Evolutionary conservation across 2,888 invertebrate species (phyloP), one percentile per base, ranked within the genome.

Genomic region (Steinernema carpocapsae): DNA sequence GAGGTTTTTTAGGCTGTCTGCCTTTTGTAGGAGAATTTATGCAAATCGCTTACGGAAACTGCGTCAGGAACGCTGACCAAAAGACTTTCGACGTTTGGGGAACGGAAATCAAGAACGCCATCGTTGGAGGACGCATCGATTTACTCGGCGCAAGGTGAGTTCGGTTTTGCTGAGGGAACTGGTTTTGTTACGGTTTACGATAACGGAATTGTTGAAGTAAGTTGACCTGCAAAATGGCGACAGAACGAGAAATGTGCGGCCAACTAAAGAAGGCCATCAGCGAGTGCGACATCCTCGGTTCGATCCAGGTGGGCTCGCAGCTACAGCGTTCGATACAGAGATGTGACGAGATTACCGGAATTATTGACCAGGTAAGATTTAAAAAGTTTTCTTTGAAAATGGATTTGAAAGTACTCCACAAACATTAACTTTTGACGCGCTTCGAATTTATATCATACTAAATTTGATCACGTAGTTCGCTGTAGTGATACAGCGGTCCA

Each of bases 1-100:
- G n/a, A n/a, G 17, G 37, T 17, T 29, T 73, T 77, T 24, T 70
- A 85, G 85, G 86, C 10, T 86, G 86, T 75, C 79, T 86, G 12
- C 86, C 86, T 10, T 87, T 86, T 76, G 77, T 86, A n/a, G 81
- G 82, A 3, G 86, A 86, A 71, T 84, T 86, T 76, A 86, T 86
- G 86, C 84, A 84, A 78, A 79, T 80, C 71, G 83, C 83, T 1
- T 87, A 86, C 72, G 86, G 86, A 45, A 85, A 87, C 64, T 86
- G 86, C 70, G 86, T 82, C 43, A 74, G 84, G 70, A 80, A 79
- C n/a, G 86, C 86, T 26, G 86, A 86, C 72, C 82, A 87, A 70
- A 77, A 80, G 70, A 84, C 86, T 7, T 86, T 82, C 77, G 86
- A 86, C 72, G 78, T 83, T 0, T 86, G 86, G 86, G 86, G 84